phyloP scores from a whole-genome alignment of 2,113 vertebrate genomes.

The Rattus rattus region DNA sequence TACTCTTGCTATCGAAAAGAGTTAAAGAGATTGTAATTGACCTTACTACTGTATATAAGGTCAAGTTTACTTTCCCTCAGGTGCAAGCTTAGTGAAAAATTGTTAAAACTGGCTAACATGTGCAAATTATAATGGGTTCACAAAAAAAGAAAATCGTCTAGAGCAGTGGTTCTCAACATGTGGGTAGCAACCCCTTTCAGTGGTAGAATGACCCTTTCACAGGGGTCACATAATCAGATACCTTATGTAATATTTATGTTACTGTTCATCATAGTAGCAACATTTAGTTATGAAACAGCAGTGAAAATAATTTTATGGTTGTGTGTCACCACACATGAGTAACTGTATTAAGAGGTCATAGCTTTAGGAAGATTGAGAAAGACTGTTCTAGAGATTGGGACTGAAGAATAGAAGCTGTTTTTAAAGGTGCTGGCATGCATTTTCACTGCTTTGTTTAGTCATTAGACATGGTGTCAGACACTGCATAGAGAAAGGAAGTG shows the following conservation, averaged over 20 bases:
- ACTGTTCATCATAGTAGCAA: neutral
- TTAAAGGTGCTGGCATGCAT: neutral
- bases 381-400: neutral
- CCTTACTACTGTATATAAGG: neutral
- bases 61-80: constrained; percentile 18
- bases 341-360: neutral
- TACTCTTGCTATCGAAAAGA: neutral
- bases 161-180: neutral
- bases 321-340: neutral
- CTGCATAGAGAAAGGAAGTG: neutral
- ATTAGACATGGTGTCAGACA: neutral
- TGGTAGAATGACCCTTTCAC: neutral
- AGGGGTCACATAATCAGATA: neutral
- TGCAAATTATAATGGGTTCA: constrained; percentile 8
- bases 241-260: neutral
- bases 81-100: neutral
- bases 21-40: constrained; percentile 7
- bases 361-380: neutral
- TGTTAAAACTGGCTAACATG: neutral
- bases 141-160: neutral
- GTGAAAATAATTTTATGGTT: neutral
- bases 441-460: constrained; percentile 35
- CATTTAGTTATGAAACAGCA: neutral
- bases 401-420: neutral
- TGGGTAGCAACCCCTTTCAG: neutral